Conservation (phyloP, 2,113 vertebrate genomes). For the Electrona antarctica region DNA sequence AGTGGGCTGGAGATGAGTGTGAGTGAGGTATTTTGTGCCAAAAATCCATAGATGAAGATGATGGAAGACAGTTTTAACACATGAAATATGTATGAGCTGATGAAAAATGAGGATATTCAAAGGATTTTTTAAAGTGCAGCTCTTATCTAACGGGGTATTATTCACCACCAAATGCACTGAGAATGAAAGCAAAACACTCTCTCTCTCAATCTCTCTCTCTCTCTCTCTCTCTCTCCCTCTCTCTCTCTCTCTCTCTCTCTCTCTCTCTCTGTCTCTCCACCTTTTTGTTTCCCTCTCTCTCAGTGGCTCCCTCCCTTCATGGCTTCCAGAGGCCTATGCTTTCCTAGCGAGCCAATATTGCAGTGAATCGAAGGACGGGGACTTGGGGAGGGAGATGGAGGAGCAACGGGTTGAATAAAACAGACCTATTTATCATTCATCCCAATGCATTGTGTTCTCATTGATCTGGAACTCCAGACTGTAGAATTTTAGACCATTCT, state of each 20-base stretch:
- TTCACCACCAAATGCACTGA: constrained; percentile 36
- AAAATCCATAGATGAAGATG: constrained; percentile 50
- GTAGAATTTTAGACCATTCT: constrained; percentile 14
- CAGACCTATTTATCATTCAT: constrained; percentile 56
- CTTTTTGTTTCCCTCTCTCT: not conserved
- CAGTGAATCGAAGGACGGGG: not conserved
- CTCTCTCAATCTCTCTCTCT: constrained; percentile 4
- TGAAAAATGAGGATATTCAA: constrained; percentile 68
- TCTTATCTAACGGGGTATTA: constrained; percentile 67
- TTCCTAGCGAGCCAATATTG: constrained; percentile 19
- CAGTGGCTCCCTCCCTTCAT: not conserved
- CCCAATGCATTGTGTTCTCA: constrained; percentile 39
- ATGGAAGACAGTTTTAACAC: constrained; percentile 53
- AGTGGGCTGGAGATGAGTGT: constrained; percentile 12
- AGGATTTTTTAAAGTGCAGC: constrained; percentile 48
- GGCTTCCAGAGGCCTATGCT: constrained; percentile 17
- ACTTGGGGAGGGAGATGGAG: constrained; percentile 22
- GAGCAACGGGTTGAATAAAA: constrained; percentile 21
- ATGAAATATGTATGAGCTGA: constrained; percentile 73
- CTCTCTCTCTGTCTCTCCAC: not conserved
- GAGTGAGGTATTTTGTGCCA: constrained; percentile 51
- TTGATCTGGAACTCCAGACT: constrained; percentile 23
- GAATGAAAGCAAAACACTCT: constrained; percentile 36
- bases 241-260: not conserved
- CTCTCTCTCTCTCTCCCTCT: too few species aligned